These are phyloP conservation scores for Dasypus novemcinctus DNA, from an alignment of 2,113 vertebrate species.

Conservation along the genomic window DNA sequence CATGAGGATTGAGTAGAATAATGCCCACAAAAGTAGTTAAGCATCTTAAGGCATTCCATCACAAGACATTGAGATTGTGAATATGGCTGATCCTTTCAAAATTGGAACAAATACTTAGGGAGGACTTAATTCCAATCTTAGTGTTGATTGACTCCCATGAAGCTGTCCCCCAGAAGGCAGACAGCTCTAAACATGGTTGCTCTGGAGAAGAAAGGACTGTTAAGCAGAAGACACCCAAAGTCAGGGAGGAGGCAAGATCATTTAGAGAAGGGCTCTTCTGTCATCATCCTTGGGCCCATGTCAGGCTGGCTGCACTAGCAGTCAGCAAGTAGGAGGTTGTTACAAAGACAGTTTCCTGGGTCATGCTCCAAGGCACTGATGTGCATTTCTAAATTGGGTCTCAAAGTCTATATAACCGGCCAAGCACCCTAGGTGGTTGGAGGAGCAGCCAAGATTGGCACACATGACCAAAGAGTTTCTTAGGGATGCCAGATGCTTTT, in stretches of 20 bases:
- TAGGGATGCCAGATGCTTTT: background rate
- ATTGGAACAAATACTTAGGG: background rate
- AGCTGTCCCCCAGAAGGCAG: background rate
- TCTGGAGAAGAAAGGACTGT: background rate
- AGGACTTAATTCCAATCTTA: background rate
- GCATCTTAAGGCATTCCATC: background rate
- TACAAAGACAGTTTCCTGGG: background rate
- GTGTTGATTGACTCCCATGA: background rate
- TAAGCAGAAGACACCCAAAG: background rate
- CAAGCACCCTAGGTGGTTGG: background rate
- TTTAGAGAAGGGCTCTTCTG: fast-evolving
- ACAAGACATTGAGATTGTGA: background rate
- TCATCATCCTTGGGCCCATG: background rate
- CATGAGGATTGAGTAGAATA: background rate
- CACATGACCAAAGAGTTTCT: background rate
- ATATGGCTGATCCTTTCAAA: background rate
- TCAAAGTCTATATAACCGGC: background rate
- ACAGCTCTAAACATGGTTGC: background rate
- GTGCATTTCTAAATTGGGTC: background rate
- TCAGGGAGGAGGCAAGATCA: background rate
- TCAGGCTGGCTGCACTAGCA: background rate
- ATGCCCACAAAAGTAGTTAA: background rate
- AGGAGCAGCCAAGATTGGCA: background rate
- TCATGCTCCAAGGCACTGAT: background rate
- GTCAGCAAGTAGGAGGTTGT: background rate